Conservation (phyloP, 2,888 invertebrate genomes). For the Lepidochitona cinerea region DNA sequence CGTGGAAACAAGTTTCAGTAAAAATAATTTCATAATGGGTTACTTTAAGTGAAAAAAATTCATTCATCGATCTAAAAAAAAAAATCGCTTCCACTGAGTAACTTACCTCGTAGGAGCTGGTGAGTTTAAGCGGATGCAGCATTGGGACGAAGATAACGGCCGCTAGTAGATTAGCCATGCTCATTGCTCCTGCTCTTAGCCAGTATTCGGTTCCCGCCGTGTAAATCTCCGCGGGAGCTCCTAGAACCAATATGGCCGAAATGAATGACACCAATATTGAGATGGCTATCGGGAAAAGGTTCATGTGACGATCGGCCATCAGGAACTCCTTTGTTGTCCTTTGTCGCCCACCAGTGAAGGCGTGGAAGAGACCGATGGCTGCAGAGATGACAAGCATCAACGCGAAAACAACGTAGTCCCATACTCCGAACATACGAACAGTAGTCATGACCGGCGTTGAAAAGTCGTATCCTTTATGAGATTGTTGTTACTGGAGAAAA, state of each 20-base stretch:
- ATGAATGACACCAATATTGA: conserved; percentile 65
- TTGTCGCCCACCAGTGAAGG: conserved; percentile 40
- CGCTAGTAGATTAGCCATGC: conserved; percentile 40
- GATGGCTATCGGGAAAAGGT: conserved; percentile 55
- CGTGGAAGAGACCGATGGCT: conserved; percentile 57
- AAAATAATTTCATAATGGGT: no score
- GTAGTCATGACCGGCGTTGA: no score
- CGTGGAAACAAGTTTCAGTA: no score
- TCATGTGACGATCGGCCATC: conserved; percentile 59
- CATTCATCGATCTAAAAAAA: no score
- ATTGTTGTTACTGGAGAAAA: no score
- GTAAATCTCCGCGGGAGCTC: conserved; percentile 63
- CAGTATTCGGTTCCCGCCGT: conserved; percentile 55
- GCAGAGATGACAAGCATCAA: conserved; percentile 51
- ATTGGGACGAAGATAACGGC: conserved; percentile 41
- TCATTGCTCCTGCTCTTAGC: conserved; percentile 39
- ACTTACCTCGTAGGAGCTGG: conserved; percentile 43
- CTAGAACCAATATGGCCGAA: conserved; percentile 65
- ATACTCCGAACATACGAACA: conserved; percentile 34
- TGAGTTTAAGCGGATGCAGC: conserved; percentile 40
- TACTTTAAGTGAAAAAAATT: no score
- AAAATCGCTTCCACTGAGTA: no score
- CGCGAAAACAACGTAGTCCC: conserved; percentile 57
- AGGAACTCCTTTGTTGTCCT: conserved; percentile 52
- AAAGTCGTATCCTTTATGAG: no score